Evolutionary conservation across 2,113 vertebrate species (phyloP).

Genomic region (Python bivittatus): DNA sequence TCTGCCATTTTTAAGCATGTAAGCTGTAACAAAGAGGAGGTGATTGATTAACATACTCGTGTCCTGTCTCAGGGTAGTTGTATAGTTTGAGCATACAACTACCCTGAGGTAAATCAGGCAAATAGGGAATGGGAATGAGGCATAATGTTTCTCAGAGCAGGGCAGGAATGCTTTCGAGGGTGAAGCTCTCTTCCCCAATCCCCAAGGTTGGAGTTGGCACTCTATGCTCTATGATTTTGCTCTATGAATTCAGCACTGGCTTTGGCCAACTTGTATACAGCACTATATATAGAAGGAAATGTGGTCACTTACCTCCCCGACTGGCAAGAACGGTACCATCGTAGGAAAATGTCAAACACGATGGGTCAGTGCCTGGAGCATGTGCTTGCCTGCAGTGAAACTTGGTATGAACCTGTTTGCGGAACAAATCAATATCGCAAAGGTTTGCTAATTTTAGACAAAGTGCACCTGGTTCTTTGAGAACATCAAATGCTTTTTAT

Average conservation of each 20-base stretch:
- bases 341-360: slow-evolving; percentile 91
- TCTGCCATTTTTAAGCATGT: neutral
- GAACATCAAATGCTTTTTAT: neutral
- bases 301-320: slow-evolving; percentile 84
- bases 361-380: slow-evolving; percentile 84
- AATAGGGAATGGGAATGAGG: too few species aligned
- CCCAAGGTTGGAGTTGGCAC: neutral
- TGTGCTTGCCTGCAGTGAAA: slow-evolving; percentile 96
- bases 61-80: neutral
- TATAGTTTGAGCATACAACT: neutral
- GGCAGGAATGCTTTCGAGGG: neutral
- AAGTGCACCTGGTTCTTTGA: neutral
- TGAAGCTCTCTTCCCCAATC: neutral
- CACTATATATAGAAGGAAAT: slow-evolving; percentile 12
- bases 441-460: slow-evolving; percentile 5
- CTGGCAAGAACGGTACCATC: slow-evolving; percentile 88
- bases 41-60: neutral
- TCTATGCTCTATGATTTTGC: neutral
- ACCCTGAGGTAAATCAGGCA: neutral
- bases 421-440: slow-evolving; percentile 47
- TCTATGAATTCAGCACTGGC: slow-evolving; percentile 1
- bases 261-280: slow-evolving; percentile 14
- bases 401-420: slow-evolving; percentile 91
- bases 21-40: neutral
- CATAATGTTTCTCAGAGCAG: neutral